phyloP scores from a whole-genome alignment of 2,797 vertebrate genomes.

The Petrocephalus sullivani region DNA sequence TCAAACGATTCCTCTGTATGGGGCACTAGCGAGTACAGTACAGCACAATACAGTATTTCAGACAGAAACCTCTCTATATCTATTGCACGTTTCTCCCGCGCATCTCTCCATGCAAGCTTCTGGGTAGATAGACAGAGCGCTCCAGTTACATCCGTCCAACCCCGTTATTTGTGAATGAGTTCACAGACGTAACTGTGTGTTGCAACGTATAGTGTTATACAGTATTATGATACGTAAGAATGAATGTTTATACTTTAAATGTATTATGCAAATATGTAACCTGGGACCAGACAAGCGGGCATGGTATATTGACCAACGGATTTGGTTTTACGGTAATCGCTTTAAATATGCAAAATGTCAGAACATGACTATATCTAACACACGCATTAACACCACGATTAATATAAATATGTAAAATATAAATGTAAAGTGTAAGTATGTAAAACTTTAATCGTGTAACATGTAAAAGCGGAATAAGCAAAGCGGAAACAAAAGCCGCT shows the following conservation, averaged over 20 bases:
- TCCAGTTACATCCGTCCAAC: neutral
- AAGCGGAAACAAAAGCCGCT: neutral
- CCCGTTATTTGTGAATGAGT: neutral
- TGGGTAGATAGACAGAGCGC: neutral
- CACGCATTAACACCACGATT: neutral
- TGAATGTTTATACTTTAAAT: neutral
- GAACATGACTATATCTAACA: neutral
- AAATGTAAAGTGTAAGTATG: neutral
- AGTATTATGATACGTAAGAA: neutral
- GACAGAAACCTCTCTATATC: neutral
- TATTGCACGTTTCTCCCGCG: neutral
- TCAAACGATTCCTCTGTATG: conserved; percentile 23
- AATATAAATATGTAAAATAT: neutral
- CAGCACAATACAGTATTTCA: neutral
- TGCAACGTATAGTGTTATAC: neutral
- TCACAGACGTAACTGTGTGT: too few species aligned
- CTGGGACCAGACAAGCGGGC: neutral
- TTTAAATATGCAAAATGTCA: neutral
- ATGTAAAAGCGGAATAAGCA: neutral
- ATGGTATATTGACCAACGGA: neutral
- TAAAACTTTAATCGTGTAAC: neutral
- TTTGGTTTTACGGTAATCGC: neutral
- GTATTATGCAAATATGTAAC: neutral
- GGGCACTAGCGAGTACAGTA: neutral
- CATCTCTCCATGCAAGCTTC: neutral